These are phyloP conservation scores for Nycticebus coucang DNA, from an alignment of 2,113 vertebrate genomes.

Conservation along the genomic window DNA sequence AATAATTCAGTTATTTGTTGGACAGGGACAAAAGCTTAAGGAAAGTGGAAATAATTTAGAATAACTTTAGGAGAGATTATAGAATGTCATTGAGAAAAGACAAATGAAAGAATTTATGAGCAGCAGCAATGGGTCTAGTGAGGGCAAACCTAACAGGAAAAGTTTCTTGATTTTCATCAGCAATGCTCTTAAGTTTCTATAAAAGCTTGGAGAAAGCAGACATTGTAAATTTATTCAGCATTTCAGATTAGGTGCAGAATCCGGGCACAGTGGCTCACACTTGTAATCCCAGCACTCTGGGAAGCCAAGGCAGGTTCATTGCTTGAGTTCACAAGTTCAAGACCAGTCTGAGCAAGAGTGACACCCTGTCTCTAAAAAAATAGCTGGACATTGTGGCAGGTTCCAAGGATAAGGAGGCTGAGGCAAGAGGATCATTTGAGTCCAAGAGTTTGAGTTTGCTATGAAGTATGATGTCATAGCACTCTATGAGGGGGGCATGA, in stretches of 20 bases:
- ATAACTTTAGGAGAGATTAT: background rate
- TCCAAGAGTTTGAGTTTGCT: too few species aligned
- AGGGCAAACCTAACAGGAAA: background rate
- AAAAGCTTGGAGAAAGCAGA: background rate
- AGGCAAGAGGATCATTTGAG: too few species aligned
- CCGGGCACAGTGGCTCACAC: too few species aligned
- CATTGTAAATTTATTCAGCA: background rate
- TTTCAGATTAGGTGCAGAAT: background rate
- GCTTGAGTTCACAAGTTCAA: too few species aligned
- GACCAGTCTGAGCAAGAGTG: too few species aligned
- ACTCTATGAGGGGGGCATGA: too few species aligned
- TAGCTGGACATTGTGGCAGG: too few species aligned
- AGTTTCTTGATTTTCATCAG: constrained; percentile 11
- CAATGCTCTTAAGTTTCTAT: background rate
- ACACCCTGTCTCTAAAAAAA: too few species aligned
- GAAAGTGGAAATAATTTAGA: background rate
- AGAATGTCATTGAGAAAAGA: constrained; percentile 12
- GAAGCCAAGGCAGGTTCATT: too few species aligned
- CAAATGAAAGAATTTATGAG: constrained; percentile 27
- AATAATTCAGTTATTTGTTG: constrained; percentile 27
- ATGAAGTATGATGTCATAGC: too few species aligned
- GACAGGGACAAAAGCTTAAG: background rate
- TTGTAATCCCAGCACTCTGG: too few species aligned
- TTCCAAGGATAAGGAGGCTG: too few species aligned
- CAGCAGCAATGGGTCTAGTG: background rate